Percentiles rank a stretch among this genome's conserved stretches.
These are phyloP conservation scores for Dioctria rufipes DNA, from an alignment of 2,888 invertebrate species.

Conservation along the genomic window DNA sequence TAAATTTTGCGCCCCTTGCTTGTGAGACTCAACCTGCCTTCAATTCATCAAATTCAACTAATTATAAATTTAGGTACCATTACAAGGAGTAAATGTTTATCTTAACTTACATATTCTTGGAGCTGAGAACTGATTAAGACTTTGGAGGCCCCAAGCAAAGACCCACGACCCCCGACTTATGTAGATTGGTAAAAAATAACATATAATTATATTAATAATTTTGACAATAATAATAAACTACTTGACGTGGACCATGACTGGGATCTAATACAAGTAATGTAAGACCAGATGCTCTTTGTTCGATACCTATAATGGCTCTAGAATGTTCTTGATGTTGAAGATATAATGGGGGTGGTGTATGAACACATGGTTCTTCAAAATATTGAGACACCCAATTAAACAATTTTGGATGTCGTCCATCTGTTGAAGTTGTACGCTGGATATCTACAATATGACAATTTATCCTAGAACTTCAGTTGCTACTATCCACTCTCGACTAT, in stretches of 20 bases:
- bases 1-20: no score
- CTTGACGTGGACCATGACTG: slow-evolving; percentile 86
- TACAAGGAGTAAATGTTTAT: no score
- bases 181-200: no score
- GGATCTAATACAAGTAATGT: slow-evolving; percentile 89
- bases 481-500: slow-evolving; percentile 94
- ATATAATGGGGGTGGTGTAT: slow-evolving; percentile 84
- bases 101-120: no score
- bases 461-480: slow-evolving; percentile 87
- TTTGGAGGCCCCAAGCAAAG: no score
- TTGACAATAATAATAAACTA: slow-evolving; percentile 71
- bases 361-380: slow-evolving; percentile 80
- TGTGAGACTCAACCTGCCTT: no score
- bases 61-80: no score
- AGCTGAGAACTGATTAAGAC: no score
- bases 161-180: no score
- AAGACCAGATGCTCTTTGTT: slow-evolving; percentile 80
- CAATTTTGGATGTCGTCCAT: slow-evolving; percentile 87
- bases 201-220: no score
- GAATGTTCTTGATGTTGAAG: slow-evolving; percentile 95
- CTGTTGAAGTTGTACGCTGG: slow-evolving; percentile 84
- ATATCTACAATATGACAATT: slow-evolving; percentile 91
- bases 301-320: slow-evolving; percentile 90
- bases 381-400: slow-evolving; percentile 90
- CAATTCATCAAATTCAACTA: no score